Evolutionary conservation across 2,113 vertebrate species (phyloP), one percentile per base, ranked within the genome.

Genomic region (Brachyhypopomus gauderio): DNA sequence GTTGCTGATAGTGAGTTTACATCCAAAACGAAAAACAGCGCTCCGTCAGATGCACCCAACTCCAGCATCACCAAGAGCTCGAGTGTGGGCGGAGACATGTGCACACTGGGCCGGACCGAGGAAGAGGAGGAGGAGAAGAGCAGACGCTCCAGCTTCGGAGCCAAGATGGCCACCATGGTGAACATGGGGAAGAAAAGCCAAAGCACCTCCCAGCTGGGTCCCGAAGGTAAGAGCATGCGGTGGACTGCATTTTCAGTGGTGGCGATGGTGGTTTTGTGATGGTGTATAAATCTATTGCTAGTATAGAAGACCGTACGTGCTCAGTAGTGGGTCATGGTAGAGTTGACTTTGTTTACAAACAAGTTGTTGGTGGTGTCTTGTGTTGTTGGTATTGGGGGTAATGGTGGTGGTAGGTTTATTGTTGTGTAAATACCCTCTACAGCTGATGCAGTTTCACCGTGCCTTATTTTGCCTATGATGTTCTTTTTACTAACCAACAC

Each of bases 161-260:
- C 96, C 0, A 97, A 95, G 89, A 95, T 99, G 96, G 96, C 97
- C 34, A 97, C 97, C 58, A 97, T 99, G 22, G 97, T 99, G 25
- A 97, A 97, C 58, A 93, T 99, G 4, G 96, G 96, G 0, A 92
- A 97, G 80, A 99, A 98, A 88, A 98, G 96, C 84, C 96, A 98
- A 75, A 98, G 96, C 72, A 93, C 97, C 0, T 97, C 96, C 0
- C 97, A 99, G 71, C 94, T 98, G 89, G 96, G 93, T 78, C 92
- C 92, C 0, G 92, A 93, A 56, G 91, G 92, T 93, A 16, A 83
- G 88, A 80, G 6, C 41, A 6, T 2, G 1, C 0, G 64, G 30
- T 0, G 4, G 8, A 0, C 4, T 16, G 1, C 25, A 1, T 14
- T 74, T 3, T 19, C 11, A 14, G 20, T 14, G 14, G 58, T 58